phyloP scores from a whole-genome alignment of 2,888 invertebrate species.

The Marasmarcha lunaedactyla region DNA sequence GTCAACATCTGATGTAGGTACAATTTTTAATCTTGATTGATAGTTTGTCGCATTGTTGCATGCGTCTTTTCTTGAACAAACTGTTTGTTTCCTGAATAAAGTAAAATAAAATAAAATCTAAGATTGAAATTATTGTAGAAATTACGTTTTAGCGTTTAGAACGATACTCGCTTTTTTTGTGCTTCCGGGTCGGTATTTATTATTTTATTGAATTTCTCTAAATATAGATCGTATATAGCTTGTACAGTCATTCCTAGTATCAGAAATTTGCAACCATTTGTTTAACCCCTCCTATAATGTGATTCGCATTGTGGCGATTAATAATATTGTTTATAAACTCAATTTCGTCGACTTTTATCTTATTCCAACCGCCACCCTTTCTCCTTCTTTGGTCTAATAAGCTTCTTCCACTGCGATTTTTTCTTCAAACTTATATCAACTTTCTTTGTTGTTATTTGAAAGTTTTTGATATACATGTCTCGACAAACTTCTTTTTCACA shows the following conservation, averaged over 20 bases:
- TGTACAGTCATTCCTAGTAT: conserved; percentile 5
- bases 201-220: conserved; percentile 2
- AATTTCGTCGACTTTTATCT: conserved; percentile 10
- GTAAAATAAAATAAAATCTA: conserved; percentile 8
- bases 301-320: conserved; percentile 11
- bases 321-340: conserved; percentile 12
- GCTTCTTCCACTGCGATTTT: no score
- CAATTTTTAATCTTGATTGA: conserved; percentile 10
- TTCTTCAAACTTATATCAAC: conserved; percentile 9
- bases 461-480: conserved; percentile 5
- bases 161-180: conserved; percentile 6
- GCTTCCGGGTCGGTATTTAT: not conserved
- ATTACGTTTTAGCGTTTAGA: conserved; percentile 9
- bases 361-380: conserved; percentile 14
- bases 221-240: conserved; percentile 5
- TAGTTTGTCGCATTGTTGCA: conserved; percentile 11
- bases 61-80: no score
- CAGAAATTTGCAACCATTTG: conserved; percentile 5
- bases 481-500: no score
- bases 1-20: conserved; percentile 3
- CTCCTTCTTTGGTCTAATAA: no score
- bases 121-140: conserved; percentile 14
- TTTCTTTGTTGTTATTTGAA: conserved; percentile 13
- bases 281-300: conserved; percentile 13
- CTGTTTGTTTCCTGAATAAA: no score